phyloP scores from a whole-genome alignment of 2,113 vertebrate species.

The Furnarius figulus region DNA sequence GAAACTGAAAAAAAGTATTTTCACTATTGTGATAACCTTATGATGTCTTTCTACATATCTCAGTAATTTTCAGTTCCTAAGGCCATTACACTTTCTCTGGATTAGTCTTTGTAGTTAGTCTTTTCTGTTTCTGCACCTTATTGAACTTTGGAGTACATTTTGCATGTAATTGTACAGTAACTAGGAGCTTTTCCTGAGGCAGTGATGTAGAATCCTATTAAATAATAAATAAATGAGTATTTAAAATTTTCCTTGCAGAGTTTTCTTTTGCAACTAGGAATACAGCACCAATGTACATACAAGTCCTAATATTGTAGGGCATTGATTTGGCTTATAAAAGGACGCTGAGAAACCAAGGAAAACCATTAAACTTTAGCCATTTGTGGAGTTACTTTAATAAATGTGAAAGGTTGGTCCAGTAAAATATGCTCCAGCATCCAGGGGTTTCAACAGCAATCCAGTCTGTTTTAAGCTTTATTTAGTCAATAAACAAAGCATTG shows the following conservation, averaged over 20 bases:
- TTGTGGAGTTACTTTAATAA: neutral
- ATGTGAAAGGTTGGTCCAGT: fast-evolving
- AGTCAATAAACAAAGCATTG: neutral
- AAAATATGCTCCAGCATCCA: neutral
- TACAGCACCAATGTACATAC: neutral
- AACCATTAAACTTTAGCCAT: neutral
- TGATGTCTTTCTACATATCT: neutral
- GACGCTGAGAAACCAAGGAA: neutral
- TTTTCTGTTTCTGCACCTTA: neutral
- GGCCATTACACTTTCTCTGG: neutral
- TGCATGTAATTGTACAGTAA: neutral
- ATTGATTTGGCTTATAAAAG: neutral
- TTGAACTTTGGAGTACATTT: neutral
- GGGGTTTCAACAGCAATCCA: neutral
- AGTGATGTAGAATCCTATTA: neutral
- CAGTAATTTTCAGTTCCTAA: neutral
- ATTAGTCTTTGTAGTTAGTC: neutral
- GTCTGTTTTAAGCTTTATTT: neutral
- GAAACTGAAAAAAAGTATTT: neutral
- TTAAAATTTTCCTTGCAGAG: neutral
- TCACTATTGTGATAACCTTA: neutral
- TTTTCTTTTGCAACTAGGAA: neutral
- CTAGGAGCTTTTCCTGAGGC: neutral
- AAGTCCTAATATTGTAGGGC: neutral
- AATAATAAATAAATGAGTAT: neutral